Percentiles rank a stretch among this genome's conserved stretches.
These are phyloP conservation scores for Fratercula arctica DNA, from an alignment of 2,797 vertebrate genomes.

Conservation along the genomic window DNA sequence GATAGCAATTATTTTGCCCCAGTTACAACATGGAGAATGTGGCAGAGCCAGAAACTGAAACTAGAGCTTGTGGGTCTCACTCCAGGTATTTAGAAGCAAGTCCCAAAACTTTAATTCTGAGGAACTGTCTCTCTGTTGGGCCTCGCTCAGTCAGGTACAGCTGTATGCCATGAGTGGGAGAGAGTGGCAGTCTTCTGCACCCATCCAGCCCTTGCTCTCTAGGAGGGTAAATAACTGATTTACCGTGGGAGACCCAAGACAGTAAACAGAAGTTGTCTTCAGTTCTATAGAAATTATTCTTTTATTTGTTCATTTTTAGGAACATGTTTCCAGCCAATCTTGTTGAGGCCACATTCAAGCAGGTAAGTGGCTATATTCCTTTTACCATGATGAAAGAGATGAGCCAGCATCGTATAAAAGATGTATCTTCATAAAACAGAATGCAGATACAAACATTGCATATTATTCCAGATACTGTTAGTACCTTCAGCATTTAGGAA, in stretches of 20 bases:
- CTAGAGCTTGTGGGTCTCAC: not conserved
- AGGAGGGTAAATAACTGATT: not conserved
- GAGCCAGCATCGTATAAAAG: not conserved
- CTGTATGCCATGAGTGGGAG: not conserved
- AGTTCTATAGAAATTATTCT: constrained; percentile 9
- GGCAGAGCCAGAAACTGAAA: not conserved
- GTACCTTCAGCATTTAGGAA: not conserved
- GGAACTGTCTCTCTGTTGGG: not conserved
- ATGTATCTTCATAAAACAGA: not conserved
- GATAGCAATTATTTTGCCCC: not conserved
- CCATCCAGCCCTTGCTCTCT: not conserved
- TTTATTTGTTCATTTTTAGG: constrained; percentile 78
- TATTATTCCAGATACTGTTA: not conserved
- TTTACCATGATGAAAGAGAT: not conserved
- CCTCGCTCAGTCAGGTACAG: not conserved
- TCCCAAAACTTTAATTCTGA: not conserved
- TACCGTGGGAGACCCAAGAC: not conserved
- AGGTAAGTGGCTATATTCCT: constrained; percentile 80
- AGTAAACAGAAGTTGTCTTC: not conserved
- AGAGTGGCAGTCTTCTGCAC: not conserved
- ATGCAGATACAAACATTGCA: not conserved
- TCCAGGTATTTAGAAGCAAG: not conserved
- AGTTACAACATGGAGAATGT: not conserved
- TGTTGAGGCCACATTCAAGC: constrained; percentile 97
- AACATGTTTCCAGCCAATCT: constrained; percentile 99